Evolutionary conservation across 1,140 invertebrate species (phyloP).

Genomic region (Nasonia longicornis): DNA sequence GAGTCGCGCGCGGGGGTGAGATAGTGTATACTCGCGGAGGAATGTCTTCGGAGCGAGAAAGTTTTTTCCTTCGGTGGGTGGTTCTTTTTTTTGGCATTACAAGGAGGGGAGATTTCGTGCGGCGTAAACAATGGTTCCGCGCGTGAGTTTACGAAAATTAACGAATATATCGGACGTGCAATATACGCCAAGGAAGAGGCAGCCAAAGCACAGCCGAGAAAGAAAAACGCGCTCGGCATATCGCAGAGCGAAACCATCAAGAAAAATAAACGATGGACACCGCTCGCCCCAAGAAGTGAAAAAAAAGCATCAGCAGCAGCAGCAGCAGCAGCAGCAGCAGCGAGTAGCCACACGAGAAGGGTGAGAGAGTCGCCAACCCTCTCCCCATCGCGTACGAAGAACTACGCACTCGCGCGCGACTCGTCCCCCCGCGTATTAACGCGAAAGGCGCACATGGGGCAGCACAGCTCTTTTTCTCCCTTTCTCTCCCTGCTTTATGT

Average conservation of each 20-base stretch:
- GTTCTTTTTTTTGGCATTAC: too few relatives aligned
- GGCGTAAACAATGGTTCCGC: not conserved
- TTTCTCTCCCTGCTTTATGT: slow-evolving; percentile 37
- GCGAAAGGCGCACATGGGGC: slow-evolving; percentile 50
- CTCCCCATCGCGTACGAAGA: slow-evolving; percentile 39
- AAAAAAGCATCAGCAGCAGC: not conserved
- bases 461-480: slow-evolving; percentile 41
- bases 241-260: slow-evolving; percentile 1
- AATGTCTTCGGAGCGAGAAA: not conserved
- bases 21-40: not conserved
- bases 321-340: not conserved
- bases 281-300: not conserved
- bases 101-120: not conserved
- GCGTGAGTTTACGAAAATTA: too few relatives aligned
- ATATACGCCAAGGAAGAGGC: too few relatives aligned
- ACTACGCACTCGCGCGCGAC: slow-evolving; percentile 11
- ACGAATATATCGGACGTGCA: not conserved
- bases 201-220: too few relatives aligned
- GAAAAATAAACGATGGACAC: slow-evolving; percentile 6
- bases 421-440: slow-evolving; percentile 54
- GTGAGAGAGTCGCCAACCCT: slow-evolving; percentile 52
- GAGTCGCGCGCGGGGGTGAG: not conserved
- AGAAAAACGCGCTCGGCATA: not conserved
- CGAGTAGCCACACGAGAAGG: slow-evolving; percentile 8
- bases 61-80: not conserved